phyloP scores from a whole-genome alignment of 2,888 invertebrate species.

The Entomobrya proxima region DNA sequence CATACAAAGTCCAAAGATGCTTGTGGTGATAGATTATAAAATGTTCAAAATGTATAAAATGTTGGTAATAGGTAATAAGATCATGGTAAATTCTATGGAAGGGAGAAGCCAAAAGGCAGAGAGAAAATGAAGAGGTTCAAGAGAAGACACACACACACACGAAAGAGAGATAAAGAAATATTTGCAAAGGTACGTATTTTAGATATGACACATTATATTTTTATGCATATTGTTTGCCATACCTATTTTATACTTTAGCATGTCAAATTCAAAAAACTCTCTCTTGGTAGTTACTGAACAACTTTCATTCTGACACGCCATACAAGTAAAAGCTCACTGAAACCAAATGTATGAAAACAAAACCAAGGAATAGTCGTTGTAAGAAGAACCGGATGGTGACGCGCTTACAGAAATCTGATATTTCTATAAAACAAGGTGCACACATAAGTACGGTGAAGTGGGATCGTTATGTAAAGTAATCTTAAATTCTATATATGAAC shows the following conservation, averaged over 20 bases:
- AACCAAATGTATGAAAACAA: slow-evolving; percentile 36
- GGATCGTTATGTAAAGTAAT: neutral
- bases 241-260: neutral
- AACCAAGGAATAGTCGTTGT: slow-evolving; percentile 10
- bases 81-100: neutral
- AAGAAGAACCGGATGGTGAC: neutral
- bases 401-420: neutral
- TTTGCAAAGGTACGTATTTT: too few relatives aligned
- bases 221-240: neutral
- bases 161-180: neutral
- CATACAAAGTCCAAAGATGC: neutral
- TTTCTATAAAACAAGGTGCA: neutral
- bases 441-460: neutral
- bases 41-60: slow-evolving; percentile 4
- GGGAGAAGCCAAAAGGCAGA: neutral
- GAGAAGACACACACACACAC: neutral
- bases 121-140: neutral
- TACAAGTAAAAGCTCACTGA: slow-evolving; percentile 12
- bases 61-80: neutral
- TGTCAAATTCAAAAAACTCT: neutral
- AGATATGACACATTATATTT: neutral
- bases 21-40: neutral
- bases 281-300: neutral
- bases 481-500: neutral
- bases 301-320: neutral